These are phyloP conservation scores for Scaptomyza parva DNA, from an alignment of 2,888 invertebrate genomes.

Conservation along the genomic window DNA sequence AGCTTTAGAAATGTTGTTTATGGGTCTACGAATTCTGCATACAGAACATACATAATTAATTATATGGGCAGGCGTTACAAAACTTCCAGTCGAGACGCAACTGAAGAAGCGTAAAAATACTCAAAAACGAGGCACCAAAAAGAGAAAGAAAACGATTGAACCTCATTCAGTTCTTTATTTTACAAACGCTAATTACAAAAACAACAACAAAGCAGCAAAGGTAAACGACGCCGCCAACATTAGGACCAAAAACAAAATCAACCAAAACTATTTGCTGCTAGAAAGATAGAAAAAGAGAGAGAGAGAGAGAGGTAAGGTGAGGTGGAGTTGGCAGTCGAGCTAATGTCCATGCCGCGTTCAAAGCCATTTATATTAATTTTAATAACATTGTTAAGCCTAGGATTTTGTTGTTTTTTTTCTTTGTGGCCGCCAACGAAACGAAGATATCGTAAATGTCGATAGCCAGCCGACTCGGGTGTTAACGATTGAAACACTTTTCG, in stretches of 20 bases:
- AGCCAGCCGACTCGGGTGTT: constrained; percentile 60
- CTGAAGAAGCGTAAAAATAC: constrained; percentile 59
- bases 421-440: constrained; percentile 5
- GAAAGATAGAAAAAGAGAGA: no score
- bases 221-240: constrained; percentile 24
- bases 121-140: constrained; percentile 11
- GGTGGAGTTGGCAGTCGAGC: constrained; percentile 10
- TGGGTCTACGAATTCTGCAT: constrained; percentile 18
- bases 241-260: constrained; percentile 23
- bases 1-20: constrained; percentile 28
- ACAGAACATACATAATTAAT: constrained; percentile 67
- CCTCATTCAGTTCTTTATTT: constrained; percentile 30
- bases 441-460: constrained; percentile 9
- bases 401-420: constrained; percentile 23
- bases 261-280: neutral
- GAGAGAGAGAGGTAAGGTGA: neutral
- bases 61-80: constrained; percentile 60
- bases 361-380: constrained; percentile 81
- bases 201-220: constrained; percentile 54
- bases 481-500: constrained; percentile 76
- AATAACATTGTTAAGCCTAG: constrained; percentile 79
- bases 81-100: constrained; percentile 44
- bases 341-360: constrained; percentile 48
- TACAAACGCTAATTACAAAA: constrained; percentile 65
- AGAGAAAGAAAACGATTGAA: constrained; percentile 50